Percentiles rank a stretch among this genome's conserved stretches.
phyloP scores from a whole-genome alignment of 2,888 invertebrate genomes.

The Chloroclysta siterata region DNA sequence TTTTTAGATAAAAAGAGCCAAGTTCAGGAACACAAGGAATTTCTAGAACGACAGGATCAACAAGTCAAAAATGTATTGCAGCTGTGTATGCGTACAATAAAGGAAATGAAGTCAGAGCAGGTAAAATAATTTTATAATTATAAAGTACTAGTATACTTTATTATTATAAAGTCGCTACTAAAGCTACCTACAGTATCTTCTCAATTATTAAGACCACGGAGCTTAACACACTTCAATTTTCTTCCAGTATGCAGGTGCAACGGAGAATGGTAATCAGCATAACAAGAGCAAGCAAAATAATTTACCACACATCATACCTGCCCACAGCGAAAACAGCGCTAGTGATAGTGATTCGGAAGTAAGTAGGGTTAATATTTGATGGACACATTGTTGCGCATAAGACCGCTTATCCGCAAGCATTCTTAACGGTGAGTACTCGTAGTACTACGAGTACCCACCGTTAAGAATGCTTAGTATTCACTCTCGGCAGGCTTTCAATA shows the following conservation, averaged over 20 bases:
- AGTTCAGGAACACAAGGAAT: constrained; percentile 56
- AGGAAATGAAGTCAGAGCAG: constrained; percentile 59
- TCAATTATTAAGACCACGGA: no score
- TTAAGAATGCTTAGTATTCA: no score
- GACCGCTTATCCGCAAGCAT: no score
- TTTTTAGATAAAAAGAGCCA: constrained; percentile 57
- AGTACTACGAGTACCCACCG: no score
- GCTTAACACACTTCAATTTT: not conserved
- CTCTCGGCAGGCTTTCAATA: no score
- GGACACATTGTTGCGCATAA: no score
- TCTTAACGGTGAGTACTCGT: no score
- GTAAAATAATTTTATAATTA: constrained; percentile 36
- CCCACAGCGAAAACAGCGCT: constrained; percentile 42
- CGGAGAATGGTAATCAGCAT: constrained; percentile 24
- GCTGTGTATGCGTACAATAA: constrained; percentile 63
- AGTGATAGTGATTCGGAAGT: constrained; percentile 55
- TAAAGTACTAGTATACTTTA: no score
- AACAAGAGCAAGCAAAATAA: constrained; percentile 29
- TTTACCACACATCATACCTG: constrained; percentile 41
- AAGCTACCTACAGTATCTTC: no score
- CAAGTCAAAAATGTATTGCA: constrained; percentile 62
- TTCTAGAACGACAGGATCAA: constrained; percentile 59
- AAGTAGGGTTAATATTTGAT: constrained; percentile 13
- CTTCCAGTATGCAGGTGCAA: constrained; percentile 34
- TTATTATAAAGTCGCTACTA: no score